Conservation (phyloP, 1,140 invertebrate species). For the Brachionus asplanchnoidis region DNA sequence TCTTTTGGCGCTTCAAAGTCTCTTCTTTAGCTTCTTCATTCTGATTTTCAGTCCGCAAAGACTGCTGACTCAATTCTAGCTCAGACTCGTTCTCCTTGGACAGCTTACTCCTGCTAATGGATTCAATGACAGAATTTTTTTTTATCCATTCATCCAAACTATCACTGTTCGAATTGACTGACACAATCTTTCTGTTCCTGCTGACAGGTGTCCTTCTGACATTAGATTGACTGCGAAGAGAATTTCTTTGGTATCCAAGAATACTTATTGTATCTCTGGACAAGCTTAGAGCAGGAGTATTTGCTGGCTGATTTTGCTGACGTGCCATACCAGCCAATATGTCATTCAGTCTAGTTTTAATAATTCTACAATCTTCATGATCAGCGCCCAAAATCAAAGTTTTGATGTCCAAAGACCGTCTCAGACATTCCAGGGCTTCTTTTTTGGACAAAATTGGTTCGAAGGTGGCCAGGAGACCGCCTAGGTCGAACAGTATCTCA, state of each 20-base stretch:
- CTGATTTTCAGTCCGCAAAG: background rate
- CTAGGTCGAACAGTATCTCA: constrained; percentile 28
- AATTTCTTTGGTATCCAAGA: background rate
- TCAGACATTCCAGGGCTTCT: constrained; percentile 25
- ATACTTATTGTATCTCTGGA: background rate
- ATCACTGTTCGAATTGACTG: background rate
- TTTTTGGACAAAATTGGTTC: constrained; percentile 24
- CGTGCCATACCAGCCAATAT: background rate
- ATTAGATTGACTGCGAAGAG: background rate
- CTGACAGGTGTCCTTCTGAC: background rate
- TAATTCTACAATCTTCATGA: constrained; percentile 15
- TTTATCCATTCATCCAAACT: background rate
- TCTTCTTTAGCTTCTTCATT: background rate
- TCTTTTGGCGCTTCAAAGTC: background rate
- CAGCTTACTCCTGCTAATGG: background rate
- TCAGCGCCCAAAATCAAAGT: background rate
- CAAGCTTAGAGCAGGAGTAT: background rate
- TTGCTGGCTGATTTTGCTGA: background rate
- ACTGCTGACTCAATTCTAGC: background rate
- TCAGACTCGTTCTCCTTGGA: background rate
- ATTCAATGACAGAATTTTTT: background rate
- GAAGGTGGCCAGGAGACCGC: background rate
- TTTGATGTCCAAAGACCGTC: constrained; percentile 20
- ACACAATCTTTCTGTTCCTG: background rate
- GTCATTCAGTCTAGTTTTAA: constrained; percentile 9